phyloP scores from a whole-genome alignment of 2,888 invertebrate genomes.

The Sinohyriopsis cumingii region DNA sequence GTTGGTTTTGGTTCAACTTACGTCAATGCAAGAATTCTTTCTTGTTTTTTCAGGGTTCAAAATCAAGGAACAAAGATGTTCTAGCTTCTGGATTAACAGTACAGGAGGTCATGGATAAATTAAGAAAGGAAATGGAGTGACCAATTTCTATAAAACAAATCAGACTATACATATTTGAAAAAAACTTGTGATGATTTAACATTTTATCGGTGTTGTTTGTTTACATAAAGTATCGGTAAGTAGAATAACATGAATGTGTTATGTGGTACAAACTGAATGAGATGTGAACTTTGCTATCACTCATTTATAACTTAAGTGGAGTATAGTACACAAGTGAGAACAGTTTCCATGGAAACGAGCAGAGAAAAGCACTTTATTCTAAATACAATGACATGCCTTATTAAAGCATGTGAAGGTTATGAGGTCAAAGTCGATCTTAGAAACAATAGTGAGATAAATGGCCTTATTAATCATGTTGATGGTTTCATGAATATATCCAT shows the following conservation, averaged over 20 bases:
- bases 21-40: background rate
- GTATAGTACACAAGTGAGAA: background rate
- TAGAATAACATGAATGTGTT: no score
- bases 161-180: no score
- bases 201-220: no score
- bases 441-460: constrained; percentile 56
- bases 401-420: constrained; percentile 57
- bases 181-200: no score
- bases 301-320: no score
- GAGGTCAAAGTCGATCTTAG: constrained; percentile 60
- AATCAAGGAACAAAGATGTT: constrained; percentile 48
- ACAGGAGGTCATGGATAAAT: constrained; percentile 29
- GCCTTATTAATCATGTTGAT: constrained; percentile 54
- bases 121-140: constrained; percentile 22
- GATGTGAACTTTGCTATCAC: no score
- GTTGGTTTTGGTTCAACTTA: background rate
- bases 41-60: constrained; percentile 45
- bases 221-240: no score
- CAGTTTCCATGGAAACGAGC: constrained; percentile 35
- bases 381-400: constrained; percentile 55
- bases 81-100: constrained; percentile 29
- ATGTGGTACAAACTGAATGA: no score
- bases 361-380: constrained; percentile 50
- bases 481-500: constrained; percentile 58
- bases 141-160: no score